Conservation (phyloP, 1,140 invertebrate species). For the Heliconius himera region DNA sequence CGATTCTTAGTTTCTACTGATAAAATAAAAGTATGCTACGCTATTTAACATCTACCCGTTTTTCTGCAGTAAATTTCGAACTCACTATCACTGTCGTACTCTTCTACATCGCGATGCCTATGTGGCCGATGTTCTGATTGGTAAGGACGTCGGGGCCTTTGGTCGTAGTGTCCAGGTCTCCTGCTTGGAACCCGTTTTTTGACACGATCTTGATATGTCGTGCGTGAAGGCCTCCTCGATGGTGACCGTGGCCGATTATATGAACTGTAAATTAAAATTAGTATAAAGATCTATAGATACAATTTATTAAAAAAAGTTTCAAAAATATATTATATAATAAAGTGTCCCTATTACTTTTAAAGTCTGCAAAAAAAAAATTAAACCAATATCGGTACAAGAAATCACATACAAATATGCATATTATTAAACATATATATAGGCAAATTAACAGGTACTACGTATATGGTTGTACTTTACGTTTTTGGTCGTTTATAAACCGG, state of each 20-base stretch:
- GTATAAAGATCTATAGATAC: background rate
- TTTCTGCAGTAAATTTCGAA: conserved; percentile 56
- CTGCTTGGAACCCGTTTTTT: conserved; percentile 45
- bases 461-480: conserved; percentile 48
- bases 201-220: conserved; percentile 54
- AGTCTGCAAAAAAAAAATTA: too few species aligned
- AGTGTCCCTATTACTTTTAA: too few species aligned
- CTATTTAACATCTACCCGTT: conserved; percentile 56
- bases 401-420: too few species aligned
- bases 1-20: background rate
- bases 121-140: conserved; percentile 38
- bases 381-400: too few species aligned
- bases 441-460: too few species aligned
- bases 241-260: conserved; percentile 46
- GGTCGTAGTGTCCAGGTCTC: conserved; percentile 25
- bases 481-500: conserved; percentile 54
- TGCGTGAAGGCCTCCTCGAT: conserved; percentile 49
- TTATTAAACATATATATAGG: too few species aligned
- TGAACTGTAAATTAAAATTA: conserved; percentile 41
- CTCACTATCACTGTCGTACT: conserved; percentile 56
- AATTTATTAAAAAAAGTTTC: background rate
- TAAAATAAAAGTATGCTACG: background rate
- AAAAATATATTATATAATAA: too few species aligned
- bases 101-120: conserved; percentile 54
- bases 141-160: conserved; percentile 36